A percentile compares a stretch with the other conserved stretches of the same genome.
Evolutionary conservation across 2,797 vertebrate genomes (phyloP).

Genomic region (Lepus oiostolus): DNA sequence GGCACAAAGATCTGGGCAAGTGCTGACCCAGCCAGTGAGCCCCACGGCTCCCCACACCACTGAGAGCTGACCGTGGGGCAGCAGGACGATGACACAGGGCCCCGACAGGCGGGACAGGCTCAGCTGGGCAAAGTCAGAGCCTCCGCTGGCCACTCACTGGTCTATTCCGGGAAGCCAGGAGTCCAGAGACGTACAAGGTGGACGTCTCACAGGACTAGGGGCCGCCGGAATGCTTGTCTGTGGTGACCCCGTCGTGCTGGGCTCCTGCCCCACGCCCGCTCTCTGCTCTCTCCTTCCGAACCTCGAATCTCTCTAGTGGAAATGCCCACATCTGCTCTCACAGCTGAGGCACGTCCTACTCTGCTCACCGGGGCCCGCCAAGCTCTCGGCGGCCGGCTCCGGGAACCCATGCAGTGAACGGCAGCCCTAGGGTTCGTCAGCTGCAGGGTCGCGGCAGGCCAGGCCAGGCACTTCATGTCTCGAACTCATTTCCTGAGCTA

Average conservation of each 20-base stretch:
- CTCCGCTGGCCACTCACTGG: neutral
- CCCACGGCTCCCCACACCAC: neutral
- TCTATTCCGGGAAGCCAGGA: neutral
- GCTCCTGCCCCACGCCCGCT: neutral
- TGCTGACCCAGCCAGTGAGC: neutral
- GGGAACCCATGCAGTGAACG: neutral
- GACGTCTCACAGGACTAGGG: neutral
- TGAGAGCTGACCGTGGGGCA: neutral
- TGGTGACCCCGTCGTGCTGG: neutral
- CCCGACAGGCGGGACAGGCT: no score
- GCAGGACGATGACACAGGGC: neutral
- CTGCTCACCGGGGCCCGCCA: neutral
- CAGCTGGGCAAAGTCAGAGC: no score
- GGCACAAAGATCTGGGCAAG: neutral
- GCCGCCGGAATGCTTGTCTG: neutral
- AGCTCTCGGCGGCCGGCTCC: neutral
- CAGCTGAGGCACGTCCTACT: neutral
- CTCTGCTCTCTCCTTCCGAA: neutral
- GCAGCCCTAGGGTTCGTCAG: neutral
- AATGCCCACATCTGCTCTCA: constrained; percentile 2
- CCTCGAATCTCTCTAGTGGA: neutral
- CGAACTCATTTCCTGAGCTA: neutral
- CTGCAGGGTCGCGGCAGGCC: constrained; percentile 7
- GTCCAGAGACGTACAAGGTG: neutral
- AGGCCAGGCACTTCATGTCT: constrained; percentile 15